These are phyloP conservation scores for Therioaphis trifolii DNA, from an alignment of 2,888 invertebrate genomes.

Conservation along the genomic window DNA sequence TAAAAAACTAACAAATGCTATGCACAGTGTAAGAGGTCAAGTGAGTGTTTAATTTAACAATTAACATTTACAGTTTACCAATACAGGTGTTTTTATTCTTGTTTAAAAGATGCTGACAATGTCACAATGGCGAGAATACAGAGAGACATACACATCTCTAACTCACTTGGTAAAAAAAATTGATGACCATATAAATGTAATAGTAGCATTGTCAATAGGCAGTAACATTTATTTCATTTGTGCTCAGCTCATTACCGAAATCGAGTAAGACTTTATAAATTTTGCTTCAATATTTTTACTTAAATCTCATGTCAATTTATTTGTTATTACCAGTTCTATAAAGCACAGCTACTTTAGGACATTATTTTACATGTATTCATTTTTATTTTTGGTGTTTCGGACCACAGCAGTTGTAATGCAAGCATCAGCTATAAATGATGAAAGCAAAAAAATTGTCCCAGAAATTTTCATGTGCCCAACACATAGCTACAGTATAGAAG, in stretches of 20 bases:
- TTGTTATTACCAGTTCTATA: slow-evolving; percentile 63
- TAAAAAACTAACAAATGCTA: slow-evolving; percentile 69
- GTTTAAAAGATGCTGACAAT: slow-evolving; percentile 64
- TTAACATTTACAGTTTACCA: too few species aligned
- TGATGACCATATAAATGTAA: slow-evolving; percentile 66
- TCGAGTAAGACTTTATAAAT: slow-evolving; percentile 65
- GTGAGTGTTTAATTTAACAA: slow-evolving; percentile 67
- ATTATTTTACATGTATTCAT: slow-evolving; percentile 76
- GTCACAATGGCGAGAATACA: slow-evolving; percentile 65
- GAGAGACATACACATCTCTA: slow-evolving; percentile 66
- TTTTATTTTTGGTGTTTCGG: slow-evolving; percentile 74
- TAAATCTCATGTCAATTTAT: not conserved
- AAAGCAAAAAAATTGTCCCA: slow-evolving; percentile 72
- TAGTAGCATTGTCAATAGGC: slow-evolving; percentile 66
- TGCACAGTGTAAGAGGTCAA: slow-evolving; percentile 71
- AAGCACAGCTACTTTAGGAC: slow-evolving; percentile 69
- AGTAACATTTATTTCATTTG: slow-evolving; percentile 67
- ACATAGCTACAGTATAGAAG: slow-evolving; percentile 75
- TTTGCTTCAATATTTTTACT: too few species aligned
- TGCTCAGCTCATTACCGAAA: slow-evolving; percentile 66
- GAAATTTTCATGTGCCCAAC: slow-evolving; percentile 75
- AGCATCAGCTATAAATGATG: slow-evolving; percentile 74
- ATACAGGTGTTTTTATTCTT: not conserved
- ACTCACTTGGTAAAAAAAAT: slow-evolving; percentile 66
- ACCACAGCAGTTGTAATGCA: slow-evolving; percentile 75